Evolutionary conservation across 2,888 invertebrate genomes (phyloP).

Genomic region (Lepidocyrtinus sp.): DNA sequence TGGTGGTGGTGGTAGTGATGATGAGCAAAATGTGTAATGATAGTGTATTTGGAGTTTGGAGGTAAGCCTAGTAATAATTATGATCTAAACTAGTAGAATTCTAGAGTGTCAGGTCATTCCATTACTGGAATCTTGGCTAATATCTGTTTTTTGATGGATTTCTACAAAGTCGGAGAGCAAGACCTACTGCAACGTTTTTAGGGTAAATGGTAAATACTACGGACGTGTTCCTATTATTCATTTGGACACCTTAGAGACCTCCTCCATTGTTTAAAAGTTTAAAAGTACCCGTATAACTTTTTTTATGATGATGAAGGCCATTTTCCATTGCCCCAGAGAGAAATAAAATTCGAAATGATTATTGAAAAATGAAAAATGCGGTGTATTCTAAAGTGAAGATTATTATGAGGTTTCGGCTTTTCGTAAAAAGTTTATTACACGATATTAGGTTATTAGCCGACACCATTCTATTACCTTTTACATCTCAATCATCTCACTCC

Average conservation of each 20-base stretch:
- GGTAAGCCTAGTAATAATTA: slow-evolving; percentile 27
- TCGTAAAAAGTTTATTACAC: not conserved
- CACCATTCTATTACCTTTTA: too few species aligned
- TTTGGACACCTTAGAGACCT: not conserved
- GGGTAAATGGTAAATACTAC: slow-evolving; percentile 24
- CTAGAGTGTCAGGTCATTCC: slow-evolving; percentile 39
- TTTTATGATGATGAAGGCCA: slow-evolving; percentile 23
- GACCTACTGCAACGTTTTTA: slow-evolving; percentile 55
- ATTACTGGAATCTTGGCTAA: not conserved
- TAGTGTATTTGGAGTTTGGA: too few species aligned
- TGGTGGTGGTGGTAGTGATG: not conserved
- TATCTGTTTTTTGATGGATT: not conserved
- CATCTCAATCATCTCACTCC: too few species aligned
- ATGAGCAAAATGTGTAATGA: slow-evolving; percentile 42
- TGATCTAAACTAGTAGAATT: too few species aligned
- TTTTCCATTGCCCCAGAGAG: slow-evolving; percentile 2
- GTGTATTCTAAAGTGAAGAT: not conserved
- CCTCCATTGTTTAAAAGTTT: slow-evolving; percentile 7
- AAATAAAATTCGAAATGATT: slow-evolving; percentile 5
- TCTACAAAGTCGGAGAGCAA: not conserved
- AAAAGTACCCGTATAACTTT: slow-evolving; percentile 12
- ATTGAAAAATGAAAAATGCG: slow-evolving; percentile 22
- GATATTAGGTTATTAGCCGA: not conserved
- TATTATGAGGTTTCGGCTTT: not conserved
- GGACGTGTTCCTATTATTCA: not conserved